phyloP scores from a whole-genome alignment of 2,888 invertebrate genomes.

The Thera obeliscata region DNA sequence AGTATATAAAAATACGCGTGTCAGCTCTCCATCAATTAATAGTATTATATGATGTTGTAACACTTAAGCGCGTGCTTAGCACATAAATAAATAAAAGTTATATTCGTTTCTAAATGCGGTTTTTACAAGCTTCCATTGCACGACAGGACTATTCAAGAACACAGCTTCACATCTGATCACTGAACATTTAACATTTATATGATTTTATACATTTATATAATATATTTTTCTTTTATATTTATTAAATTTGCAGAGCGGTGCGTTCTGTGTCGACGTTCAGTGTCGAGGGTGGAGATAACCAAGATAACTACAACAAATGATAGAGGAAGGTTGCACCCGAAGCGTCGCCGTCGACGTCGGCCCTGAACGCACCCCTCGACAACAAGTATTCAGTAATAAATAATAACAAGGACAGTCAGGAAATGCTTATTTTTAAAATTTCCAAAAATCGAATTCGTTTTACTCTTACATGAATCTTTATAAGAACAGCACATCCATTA shows the following conservation, averaged over 20 bases:
- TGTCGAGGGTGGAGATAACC: too few species aligned
- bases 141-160: neutral
- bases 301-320: neutral
- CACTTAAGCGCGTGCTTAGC: conserved; percentile 15
- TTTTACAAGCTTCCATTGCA: conserved; percentile 13
- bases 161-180: conserved; percentile 14
- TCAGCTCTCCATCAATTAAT: neutral
- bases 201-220: conserved; percentile 24
- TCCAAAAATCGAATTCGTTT: conserved; percentile 43
- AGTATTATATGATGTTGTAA: neutral
- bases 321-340: neutral
- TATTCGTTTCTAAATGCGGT: conserved; percentile 41
- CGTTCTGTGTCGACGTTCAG: conserved; percentile 6
- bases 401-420: conserved; percentile 34
- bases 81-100: conserved; percentile 12
- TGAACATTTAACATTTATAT: conserved; percentile 29
- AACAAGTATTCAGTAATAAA: conserved; percentile 26
- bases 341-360: neutral
- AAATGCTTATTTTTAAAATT: conserved; percentile 41
- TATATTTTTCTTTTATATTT: conserved; percentile 11
- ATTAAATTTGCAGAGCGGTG: conserved; percentile 1
- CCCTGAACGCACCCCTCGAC: conserved; percentile 1
- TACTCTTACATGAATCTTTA: conserved; percentile 39
- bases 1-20: neutral
- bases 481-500: conserved; percentile 38